Conservation (phyloP, 2,113 vertebrate species). For the Chaetops frenatus region DNA sequence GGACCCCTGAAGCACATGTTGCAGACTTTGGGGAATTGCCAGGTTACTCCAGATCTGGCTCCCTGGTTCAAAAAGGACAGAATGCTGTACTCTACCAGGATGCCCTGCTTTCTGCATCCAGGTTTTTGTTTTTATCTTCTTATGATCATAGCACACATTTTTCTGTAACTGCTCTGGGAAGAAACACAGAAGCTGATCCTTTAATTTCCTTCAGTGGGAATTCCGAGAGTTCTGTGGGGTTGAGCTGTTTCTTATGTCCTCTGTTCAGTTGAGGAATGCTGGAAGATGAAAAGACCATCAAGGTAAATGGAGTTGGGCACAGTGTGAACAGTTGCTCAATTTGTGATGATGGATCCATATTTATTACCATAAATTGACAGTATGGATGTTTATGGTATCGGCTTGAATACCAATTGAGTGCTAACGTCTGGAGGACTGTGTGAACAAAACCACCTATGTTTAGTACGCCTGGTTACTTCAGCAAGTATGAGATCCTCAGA, state of each 20-base stretch:
- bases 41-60: background rate
- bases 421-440: background rate
- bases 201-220: background rate
- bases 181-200: background rate
- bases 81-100: background rate
- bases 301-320: background rate
- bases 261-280: background rate
- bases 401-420: background rate
- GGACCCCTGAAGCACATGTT: background rate
- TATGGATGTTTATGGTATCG: background rate
- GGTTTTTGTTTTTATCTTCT: background rate
- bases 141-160: background rate
- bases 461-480: background rate
- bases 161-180: background rate
- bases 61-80: background rate
- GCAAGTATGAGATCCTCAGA: background rate
- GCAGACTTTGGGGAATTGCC: background rate
- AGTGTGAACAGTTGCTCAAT: background rate
- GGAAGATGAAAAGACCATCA: background rate
- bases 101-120: background rate
- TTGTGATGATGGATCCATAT: background rate
- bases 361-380: background rate
- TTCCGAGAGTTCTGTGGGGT: background rate
- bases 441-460: background rate
- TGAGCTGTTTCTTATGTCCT: background rate